These are phyloP conservation scores for Crotalus helleri DNA, from an alignment of 2,113 vertebrate species.

Conservation along the genomic window DNA sequence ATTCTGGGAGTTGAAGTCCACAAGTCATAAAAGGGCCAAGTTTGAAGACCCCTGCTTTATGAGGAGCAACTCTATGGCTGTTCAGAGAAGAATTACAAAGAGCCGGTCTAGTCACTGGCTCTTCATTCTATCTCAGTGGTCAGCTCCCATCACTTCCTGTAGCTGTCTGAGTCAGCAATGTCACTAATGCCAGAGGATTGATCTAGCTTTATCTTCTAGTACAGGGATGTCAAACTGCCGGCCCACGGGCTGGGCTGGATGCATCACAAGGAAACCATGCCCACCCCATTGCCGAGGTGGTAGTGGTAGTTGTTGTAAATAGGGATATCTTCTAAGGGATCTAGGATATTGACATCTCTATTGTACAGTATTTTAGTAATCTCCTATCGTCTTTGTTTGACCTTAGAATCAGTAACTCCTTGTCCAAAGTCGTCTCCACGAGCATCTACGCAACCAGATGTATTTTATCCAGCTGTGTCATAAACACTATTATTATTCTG, in stretches of 20 bases:
- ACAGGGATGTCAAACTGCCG: not conserved
- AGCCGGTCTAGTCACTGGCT: not conserved
- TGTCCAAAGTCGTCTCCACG: not conserved
- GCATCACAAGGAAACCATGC: too few relatives aligned
- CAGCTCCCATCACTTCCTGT: not conserved
- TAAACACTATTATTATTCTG: not conserved
- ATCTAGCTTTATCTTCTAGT: not conserved
- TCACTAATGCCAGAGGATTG: not conserved
- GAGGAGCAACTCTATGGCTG: not conserved
- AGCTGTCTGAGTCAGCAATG: not conserved
- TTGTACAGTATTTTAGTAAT: not conserved
- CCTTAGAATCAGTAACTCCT: not conserved
- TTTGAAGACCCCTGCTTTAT: not conserved
- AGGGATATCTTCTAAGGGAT: not conserved
- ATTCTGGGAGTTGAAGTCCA: too few relatives aligned
- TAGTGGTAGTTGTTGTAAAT: not conserved
- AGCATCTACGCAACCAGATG: not conserved
- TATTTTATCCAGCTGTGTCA: not conserved
- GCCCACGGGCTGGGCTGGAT: too few relatives aligned
- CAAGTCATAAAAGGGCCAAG: too few relatives aligned
- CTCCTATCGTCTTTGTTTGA: not conserved
- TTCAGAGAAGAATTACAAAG: not conserved
- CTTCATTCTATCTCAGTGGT: not conserved
- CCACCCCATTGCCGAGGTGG: too few relatives aligned
- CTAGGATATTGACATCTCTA: not conserved